Evolutionary conservation across 2,797 vertebrate genomes (phyloP).

Genomic region (Sphenodon punctatus): DNA sequence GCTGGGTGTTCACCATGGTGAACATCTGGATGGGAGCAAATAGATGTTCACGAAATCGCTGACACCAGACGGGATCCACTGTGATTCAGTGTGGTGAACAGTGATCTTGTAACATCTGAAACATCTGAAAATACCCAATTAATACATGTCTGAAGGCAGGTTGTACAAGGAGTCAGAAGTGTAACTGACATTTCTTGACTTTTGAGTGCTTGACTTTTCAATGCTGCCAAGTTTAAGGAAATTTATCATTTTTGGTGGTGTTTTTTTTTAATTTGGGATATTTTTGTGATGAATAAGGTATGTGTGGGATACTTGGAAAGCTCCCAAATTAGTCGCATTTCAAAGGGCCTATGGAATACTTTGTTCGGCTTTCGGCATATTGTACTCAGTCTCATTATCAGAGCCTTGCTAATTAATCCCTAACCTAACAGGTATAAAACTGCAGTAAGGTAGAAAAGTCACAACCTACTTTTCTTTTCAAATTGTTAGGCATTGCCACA

Average conservation of each 20-base stretch:
- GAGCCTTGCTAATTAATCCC: background rate
- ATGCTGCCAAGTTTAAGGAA: background rate
- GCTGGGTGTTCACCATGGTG: too few species aligned
- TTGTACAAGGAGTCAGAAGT: too few species aligned
- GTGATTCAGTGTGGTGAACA: too few species aligned
- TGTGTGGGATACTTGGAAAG: background rate
- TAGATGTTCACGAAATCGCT: too few species aligned
- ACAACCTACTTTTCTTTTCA: background rate
- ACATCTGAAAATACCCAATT: too few species aligned
- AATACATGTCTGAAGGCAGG: too few species aligned
- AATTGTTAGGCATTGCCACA: background rate
- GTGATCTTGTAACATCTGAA: too few species aligned
- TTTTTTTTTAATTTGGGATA: background rate
- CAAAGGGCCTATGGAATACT: too few species aligned
- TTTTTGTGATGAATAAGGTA: background rate
- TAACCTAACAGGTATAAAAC: background rate
- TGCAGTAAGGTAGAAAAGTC: background rate
- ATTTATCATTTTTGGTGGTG: background rate
- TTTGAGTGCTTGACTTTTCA: background rate
- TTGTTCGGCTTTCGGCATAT: background rate
- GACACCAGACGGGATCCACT: too few species aligned
- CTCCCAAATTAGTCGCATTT: background rate
- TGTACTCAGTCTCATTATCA: background rate
- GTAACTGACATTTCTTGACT: background rate
- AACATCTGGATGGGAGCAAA: too few species aligned